These are phyloP conservation scores for Microtus richardsoni DNA, from an alignment of 2,113 vertebrate species.

Conservation along the genomic window DNA sequence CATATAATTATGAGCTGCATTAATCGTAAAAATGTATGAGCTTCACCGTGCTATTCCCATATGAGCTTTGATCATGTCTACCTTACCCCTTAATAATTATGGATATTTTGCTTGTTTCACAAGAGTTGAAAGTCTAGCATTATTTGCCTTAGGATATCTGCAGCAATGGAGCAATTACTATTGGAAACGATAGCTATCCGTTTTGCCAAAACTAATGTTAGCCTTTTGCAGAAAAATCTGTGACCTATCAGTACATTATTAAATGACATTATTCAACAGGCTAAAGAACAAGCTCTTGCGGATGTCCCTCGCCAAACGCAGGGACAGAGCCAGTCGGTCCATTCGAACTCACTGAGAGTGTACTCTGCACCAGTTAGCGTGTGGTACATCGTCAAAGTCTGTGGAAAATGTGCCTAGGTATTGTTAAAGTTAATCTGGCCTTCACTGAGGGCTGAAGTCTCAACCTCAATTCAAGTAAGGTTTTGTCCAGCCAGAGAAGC, in stretches of 20 bases:
- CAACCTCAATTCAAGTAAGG: neutral
- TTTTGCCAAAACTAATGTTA: constrained; percentile 29
- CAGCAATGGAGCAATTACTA: neutral
- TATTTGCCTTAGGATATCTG: neutral
- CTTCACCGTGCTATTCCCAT: neutral
- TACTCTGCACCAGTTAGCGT: neutral
- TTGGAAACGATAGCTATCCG: constrained; percentile 12
- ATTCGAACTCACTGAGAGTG: neutral
- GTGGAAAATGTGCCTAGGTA: neutral
- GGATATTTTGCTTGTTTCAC: neutral
- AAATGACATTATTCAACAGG: constrained; percentile 34
- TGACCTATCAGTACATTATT: neutral
- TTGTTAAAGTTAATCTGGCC: neutral
- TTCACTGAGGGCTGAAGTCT: neutral
- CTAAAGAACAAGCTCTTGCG: constrained; percentile 21
- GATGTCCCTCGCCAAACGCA: neutral
- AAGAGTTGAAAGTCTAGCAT: constrained; percentile 11
- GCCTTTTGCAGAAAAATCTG: constrained; percentile 22
- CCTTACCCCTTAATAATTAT: neutral
- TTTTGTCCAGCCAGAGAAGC: neutral
- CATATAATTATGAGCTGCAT: neutral
- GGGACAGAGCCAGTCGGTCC: neutral
- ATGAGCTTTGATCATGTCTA: neutral
- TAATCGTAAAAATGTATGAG: neutral
- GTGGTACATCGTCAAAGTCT: neutral